Evolutionary conservation across 1,140 invertebrate genomes (phyloP), one percentile per base, ranked within the genome.

Genomic region (Macrostomum lignano): DNA sequence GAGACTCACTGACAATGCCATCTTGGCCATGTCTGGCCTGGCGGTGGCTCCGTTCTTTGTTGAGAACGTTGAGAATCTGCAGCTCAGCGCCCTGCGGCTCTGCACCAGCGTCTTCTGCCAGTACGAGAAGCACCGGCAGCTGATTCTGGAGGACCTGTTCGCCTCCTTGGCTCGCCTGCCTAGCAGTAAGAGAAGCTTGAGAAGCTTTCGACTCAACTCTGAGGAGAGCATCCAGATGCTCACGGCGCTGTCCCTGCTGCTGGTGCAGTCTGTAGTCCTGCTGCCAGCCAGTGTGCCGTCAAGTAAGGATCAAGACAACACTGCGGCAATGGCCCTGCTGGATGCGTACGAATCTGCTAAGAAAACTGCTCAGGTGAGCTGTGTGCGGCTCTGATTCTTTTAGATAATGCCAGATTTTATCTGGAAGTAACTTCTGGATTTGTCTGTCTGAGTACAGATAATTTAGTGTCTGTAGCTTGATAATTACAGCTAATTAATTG

Each of bases 31-130:
- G 6, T 88, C 81, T 31, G 74, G 78, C 0, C 65, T 88, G 35
- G 81, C 79, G 9, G 77, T 93, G 2, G 74, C 79, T 23, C 79
- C 86, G 0, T 96, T 98, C 58, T 98, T 98, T 61, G 82, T 94
- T 3, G 86, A 96, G 60, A 84, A 82, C 47, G 73, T 96, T 36
- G 79, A 76, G 48, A 86, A 93, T 53, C 58, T 98, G 20, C 91
- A 98, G 52, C 63, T 96, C 34, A 73, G 76, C 41, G 72, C 84
- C n/a, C 64, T 96, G 37, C 81, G 84, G 55, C 65, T 94, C 19
- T 78, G 93, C 9, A 91, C 84, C 24, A 76, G 72, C 41, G 75
- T 96, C 48, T 96, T 94, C 59, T 74, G 78, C 5, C 67, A 73
- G 45, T 94, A 94, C 54, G 81, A 88, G 43, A 82, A 82, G 50